Base-by-base conservation (phyloP, 2,113 vertebrate species). In the Balaenoptera acutorostrata region DNA sequence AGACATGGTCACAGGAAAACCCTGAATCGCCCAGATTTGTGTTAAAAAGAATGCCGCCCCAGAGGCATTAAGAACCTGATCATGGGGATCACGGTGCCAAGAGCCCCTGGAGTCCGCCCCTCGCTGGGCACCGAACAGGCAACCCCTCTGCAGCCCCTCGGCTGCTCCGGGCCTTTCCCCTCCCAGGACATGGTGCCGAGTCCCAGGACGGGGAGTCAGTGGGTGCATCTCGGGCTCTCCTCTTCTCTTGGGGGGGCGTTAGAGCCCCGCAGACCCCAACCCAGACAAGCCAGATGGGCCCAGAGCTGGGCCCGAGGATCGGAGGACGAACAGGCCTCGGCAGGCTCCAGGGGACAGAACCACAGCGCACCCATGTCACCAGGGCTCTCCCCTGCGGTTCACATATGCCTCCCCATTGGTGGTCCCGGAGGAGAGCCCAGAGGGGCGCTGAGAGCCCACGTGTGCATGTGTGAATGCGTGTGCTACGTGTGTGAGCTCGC, bases 381-480 rank as follows among this genome's bases (percentile, higher is more conserved):
- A 6, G 31, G 55, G 12, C 3, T 17, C 64, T 11, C 10, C 78
- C 27, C 18, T 6, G 6, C 0, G 33, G 23, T 71, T 49, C 33
- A 74, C 5, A 29, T 14, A 8, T 0, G 0, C 8, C 8, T 55
- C 8, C 44, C 21, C 13, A 6, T 7, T 5, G 0, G 4, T 4
- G 36, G 4, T 68, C 66, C 57, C 10, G 6, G 33, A 23, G 59
- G 63, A 41, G 41, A 33, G 7, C 2, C 55, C 25, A 63, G 10
- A 0, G 6, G 23, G 23, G 36, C 6, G 33, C 59, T 52, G 18
- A 17, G 18, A 36, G 14, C 14, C 14, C 2, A 0, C 12, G 18
- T 14, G 39, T 6, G 36, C 10, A 15, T 1, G 2, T 11, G 44
- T 39, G 74, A 29, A 15, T 9, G 29, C 3, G 20, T 31, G 39